Conservation (phyloP, 2,113 vertebrate species). For the Hippocampus guttulatus region DNA sequence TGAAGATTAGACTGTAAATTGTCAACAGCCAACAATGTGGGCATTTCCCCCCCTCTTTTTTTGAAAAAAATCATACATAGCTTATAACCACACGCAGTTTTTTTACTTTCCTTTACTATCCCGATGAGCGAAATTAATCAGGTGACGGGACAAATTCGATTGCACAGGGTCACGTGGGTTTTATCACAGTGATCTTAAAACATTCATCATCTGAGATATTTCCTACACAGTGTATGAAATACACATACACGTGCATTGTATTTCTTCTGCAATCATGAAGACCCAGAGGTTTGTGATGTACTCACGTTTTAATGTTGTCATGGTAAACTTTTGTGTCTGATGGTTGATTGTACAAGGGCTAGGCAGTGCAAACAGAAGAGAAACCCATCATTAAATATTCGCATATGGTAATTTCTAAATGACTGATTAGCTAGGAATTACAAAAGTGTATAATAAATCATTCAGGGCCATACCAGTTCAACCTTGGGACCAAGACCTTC, state of each 20-base stretch:
- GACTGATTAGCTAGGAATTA: neutral
- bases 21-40: neutral
- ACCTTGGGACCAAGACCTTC: slow-evolving; percentile 97
- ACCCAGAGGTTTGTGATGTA: slow-evolving; percentile 27
- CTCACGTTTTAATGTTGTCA: slow-evolving; percentile 99
- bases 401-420: slow-evolving; percentile 25
- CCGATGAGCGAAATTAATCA: slow-evolving; percentile 21
- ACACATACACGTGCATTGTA: neutral
- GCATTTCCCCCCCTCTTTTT: slow-evolving; percentile 14
- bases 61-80: slow-evolving; percentile 13
- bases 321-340: slow-evolving; percentile 99
- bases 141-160: slow-evolving; percentile 44
- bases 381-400: neutral
- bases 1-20: neutral
- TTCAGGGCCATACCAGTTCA: slow-evolving; percentile 83
- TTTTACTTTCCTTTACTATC: slow-evolving; percentile 20
- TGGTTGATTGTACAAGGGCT: slow-evolving; percentile 98
- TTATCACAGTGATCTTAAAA: slow-evolving; percentile 30
- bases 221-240: too few relatives aligned
- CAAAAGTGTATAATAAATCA: neutral
- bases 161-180: slow-evolving; percentile 31
- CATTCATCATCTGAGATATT: slow-evolving; percentile 1
- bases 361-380: slow-evolving; percentile 10
- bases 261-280: neutral
- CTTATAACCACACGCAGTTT: neutral